These are phyloP conservation scores for Capreolus pygargus DNA, from an alignment of 2,113 vertebrate species.

Conservation along the genomic window DNA sequence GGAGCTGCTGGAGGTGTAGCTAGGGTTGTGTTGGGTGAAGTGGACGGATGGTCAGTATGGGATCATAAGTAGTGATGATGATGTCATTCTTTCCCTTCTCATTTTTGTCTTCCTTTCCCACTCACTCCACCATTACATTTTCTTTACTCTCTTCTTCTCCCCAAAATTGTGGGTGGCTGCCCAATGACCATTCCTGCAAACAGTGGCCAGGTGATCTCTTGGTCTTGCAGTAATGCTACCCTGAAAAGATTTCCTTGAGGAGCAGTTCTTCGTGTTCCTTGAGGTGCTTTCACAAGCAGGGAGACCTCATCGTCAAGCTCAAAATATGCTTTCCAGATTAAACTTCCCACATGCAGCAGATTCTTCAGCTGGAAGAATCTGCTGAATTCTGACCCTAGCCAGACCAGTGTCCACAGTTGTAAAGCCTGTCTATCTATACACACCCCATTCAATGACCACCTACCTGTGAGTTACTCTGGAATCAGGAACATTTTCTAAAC, in stretches of 20 bases:
- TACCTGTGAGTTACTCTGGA: neutral
- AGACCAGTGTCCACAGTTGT: neutral
- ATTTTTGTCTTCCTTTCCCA: neutral
- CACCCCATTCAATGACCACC: neutral
- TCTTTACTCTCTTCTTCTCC: neutral
- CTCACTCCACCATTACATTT: neutral
- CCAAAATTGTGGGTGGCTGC: neutral
- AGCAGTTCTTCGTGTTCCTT: conserved; percentile 41
- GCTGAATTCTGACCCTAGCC: neutral
- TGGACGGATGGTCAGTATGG: neutral
- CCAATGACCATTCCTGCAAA: neutral
- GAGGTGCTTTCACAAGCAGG: conserved; percentile 35
- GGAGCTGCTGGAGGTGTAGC: conserved; percentile 80
- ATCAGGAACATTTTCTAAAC: neutral
- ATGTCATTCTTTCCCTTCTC: neutral
- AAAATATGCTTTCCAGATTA: neutral
- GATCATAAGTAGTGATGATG: neutral
- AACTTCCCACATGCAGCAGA: neutral
- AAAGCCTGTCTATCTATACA: neutral
- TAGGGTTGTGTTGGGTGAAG: conserved; percentile 72
- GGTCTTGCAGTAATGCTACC: neutral
- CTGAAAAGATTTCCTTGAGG: neutral
- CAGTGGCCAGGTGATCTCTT: neutral
- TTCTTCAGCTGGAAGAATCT: neutral
- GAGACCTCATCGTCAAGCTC: neutral